Base-by-base conservation (phyloP, 2,113 vertebrate genomes). In the Anguilla rostrata region DNA sequence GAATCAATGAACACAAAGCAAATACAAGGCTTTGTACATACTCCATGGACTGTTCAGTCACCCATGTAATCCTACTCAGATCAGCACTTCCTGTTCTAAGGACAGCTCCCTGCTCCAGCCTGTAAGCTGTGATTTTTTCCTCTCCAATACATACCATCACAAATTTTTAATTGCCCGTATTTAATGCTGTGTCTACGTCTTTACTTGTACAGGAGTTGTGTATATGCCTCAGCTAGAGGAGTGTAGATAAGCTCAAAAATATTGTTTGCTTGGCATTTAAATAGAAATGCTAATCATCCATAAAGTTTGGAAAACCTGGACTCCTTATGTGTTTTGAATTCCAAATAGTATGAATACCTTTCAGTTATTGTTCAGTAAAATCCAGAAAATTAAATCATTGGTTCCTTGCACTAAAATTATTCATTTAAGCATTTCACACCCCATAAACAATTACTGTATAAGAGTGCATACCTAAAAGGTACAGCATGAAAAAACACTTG, bases 71-170 rank as follows among this genome's bases (percentile, higher is more conserved):
- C 60, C 71, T 49, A 49, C 78, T n/a, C 41, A 56, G 87, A 87
- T 90, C 88, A 89, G 88, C 87, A 88, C 83, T 85, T 63, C 86
- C 56, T 86, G 81, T 49, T 57, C 56, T 71, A 78, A 78, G 86
- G 86, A 90, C 83, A 83, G 90, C 84, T 83, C 86, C 49, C 39
- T 15, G 81, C 43, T 71, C 75, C 81, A 81, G 86, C 41, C 81
- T 26, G 18, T 16, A 16, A 49, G 39, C 41, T 34, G 71, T 34
- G 22, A 46, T 46, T 78, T 29, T 34, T 43, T 39, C 63, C 83
- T 84, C 46, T 11, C 39, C 20, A 39, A 15, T 34, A 75, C 71
- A 46, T 75, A 75, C 83, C 60, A 39, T 39, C 46, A 71, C 83
- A 84, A 60, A 18, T n/a, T 85, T 34, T 85, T 56, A 79, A n/a